Conservation (phyloP, 30 jellyfish, hydroid and myxozoan species). For the Aurelia aurita region DNA sequence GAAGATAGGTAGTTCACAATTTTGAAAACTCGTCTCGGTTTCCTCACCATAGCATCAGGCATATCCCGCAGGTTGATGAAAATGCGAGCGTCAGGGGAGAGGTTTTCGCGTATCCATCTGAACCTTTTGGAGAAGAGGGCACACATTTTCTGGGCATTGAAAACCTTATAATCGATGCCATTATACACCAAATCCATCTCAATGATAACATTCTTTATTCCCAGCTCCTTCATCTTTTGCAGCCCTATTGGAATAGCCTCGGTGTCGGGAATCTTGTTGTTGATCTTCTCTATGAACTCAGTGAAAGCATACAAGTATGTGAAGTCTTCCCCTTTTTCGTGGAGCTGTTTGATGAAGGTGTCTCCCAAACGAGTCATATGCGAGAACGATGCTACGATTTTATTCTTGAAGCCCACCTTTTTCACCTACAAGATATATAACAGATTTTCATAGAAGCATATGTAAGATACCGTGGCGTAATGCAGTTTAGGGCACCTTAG, state of each 20-base stretch:
- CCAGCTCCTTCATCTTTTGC: conserved; percentile 73
- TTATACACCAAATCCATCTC: conserved; percentile 72
- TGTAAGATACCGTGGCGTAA: no score
- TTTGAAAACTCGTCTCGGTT: conserved; percentile 75
- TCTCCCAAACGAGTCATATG: conserved; percentile 88
- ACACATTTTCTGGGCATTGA: conserved; percentile 40
- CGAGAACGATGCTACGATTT: conserved; percentile 78
- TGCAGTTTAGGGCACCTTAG: no score
- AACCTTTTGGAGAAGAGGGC: conserved; percentile 54
- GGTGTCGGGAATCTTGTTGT: conserved; percentile 65
- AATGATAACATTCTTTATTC: conserved; percentile 65
- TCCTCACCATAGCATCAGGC: conserved; percentile 75
- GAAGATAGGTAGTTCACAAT: conserved; percentile 70
- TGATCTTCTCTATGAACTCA: conserved; percentile 58
- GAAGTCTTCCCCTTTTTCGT: conserved; percentile 78
- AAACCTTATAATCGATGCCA: conserved; percentile 57
- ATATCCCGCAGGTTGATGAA: conserved; percentile 72
- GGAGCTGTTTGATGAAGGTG: conserved; percentile 75
- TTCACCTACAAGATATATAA: conserved; percentile 41
- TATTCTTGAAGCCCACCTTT: conserved; percentile 79
- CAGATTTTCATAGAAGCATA: background rate
- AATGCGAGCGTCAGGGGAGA: conserved; percentile 49
- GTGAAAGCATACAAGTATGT: conserved; percentile 67
- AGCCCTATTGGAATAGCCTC: conserved; percentile 76
- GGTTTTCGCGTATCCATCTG: conserved; percentile 68